Conservation (phyloP, 2,797 vertebrate genomes). For the Sebastes glaucus region DNA sequence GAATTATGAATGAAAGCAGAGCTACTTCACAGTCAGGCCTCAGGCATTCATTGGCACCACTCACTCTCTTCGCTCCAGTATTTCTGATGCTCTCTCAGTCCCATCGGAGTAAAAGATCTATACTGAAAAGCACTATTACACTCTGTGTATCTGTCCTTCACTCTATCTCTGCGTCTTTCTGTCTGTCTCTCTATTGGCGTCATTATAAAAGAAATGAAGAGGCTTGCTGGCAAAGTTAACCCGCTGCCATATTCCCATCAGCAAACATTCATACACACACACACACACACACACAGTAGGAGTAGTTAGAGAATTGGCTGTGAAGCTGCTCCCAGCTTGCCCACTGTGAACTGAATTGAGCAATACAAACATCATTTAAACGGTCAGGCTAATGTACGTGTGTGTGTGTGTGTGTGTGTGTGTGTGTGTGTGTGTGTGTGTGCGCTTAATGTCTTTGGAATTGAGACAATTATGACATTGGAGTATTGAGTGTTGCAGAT, state of each 20-base stretch:
- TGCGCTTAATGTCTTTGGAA: conserved; percentile 15
- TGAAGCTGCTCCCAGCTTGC: conserved; percentile 62
- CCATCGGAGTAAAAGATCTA: background rate
- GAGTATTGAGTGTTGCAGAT: conserved; percentile 5
- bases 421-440: background rate
- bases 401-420: background rate
- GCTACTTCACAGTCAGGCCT: background rate
- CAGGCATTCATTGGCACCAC: background rate
- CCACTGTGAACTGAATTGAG: conserved; percentile 66
- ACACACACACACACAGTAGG: conserved; percentile 5
- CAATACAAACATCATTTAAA: conserved; percentile 58
- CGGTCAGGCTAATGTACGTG: background rate
- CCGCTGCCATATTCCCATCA: conserved; percentile 41
- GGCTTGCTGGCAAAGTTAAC: conserved; percentile 44
- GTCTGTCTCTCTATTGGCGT: conserved; percentile 6
- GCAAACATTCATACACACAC: conserved; percentile 21
- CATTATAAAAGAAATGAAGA: conserved; percentile 33
- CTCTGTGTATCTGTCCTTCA: background rate
- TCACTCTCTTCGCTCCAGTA: background rate
- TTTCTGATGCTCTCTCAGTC: background rate
- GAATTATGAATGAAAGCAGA: background rate
- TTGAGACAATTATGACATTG: conserved; percentile 29
- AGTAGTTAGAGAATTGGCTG: conserved; percentile 58
- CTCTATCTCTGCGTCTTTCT: background rate
- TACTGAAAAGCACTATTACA: background rate